These are phyloP conservation scores for Philaenus spumarius DNA, from an alignment of 1,140 invertebrate genomes.

Conservation along the genomic window DNA sequence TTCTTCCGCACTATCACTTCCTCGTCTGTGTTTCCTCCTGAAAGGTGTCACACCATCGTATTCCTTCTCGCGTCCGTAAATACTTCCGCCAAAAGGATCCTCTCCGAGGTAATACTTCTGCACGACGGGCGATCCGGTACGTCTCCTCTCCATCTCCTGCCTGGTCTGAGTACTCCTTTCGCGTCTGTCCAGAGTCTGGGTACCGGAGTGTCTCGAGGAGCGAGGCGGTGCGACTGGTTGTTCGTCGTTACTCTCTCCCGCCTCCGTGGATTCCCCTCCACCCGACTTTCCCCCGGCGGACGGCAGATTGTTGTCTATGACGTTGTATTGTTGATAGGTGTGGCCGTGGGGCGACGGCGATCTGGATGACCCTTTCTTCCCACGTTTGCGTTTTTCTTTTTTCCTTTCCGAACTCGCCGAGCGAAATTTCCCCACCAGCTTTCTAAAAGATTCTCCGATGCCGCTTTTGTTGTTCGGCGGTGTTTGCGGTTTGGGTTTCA, in stretches of 20 bases:
- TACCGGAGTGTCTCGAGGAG: conserved; percentile 33
- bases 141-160: conserved; percentile 26
- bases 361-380: conserved; percentile 7
- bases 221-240: conserved; percentile 30
- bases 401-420: conserved; percentile 47
- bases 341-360: neutral
- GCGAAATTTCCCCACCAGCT: conserved; percentile 67
- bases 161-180: conserved; percentile 25
- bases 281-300: conserved; percentile 30
- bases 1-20: neutral
- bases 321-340: conserved; percentile 38
- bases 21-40: conserved; percentile 27
- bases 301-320: conserved; percentile 26
- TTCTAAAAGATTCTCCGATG: conserved; percentile 57
- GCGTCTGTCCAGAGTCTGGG: conserved; percentile 29
- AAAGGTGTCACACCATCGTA: conserved; percentile 54
- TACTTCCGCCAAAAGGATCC: conserved; percentile 71
- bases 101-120: conserved; percentile 75
- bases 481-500: conserved; percentile 28
- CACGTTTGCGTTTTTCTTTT: conserved; percentile 43
- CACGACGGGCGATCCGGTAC: conserved; percentile 35
- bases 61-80: conserved; percentile 71
- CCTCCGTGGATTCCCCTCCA: conserved; percentile 29
- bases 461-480: conserved; percentile 36
- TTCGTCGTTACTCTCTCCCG: conserved; percentile 26